These are phyloP conservation scores for Protomyctophum bolini DNA, from an alignment of 2,113 vertebrate species.

Conservation along the genomic window DNA sequence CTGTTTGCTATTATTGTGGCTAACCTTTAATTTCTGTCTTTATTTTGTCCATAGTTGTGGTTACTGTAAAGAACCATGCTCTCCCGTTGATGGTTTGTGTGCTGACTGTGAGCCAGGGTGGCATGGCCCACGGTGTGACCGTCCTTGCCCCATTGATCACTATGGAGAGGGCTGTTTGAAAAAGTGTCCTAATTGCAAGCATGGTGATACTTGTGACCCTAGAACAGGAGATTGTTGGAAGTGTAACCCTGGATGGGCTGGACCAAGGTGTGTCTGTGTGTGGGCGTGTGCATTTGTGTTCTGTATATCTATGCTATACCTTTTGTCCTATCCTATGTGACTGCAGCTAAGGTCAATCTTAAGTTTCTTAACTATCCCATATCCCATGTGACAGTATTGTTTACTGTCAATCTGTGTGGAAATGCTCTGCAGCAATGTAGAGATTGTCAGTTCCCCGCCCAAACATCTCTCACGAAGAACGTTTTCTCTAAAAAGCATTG, in stretches of 20 bases:
- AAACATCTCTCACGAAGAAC: too few relatives aligned
- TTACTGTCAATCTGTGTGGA: too few relatives aligned
- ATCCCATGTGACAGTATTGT: too few relatives aligned
- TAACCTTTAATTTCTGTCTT: constrained; percentile 14
- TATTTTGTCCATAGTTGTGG: constrained; percentile 82
- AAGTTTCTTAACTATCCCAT: too few relatives aligned
- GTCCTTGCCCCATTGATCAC: constrained; percentile 77
- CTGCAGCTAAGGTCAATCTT: too few relatives aligned
- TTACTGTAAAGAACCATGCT: constrained; percentile 83
- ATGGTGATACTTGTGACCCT: constrained; percentile 78
- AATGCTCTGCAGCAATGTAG: too few relatives aligned
- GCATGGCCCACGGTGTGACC: constrained; percentile 86
- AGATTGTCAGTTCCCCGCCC: too few relatives aligned
- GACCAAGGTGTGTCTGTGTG: constrained; percentile 79
- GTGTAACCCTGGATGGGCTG: constrained; percentile 87
- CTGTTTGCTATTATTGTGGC: not conserved
- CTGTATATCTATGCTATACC: too few relatives aligned
- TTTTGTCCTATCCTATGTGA: too few relatives aligned
- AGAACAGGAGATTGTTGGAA: constrained; percentile 80
- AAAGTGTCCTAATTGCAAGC: constrained; percentile 82
- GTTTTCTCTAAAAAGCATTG: too few relatives aligned
- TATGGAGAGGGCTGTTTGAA: constrained; percentile 83
- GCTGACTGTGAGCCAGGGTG: constrained; percentile 86
- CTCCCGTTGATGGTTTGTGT: constrained; percentile 83
- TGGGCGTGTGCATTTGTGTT: not conserved